Evolutionary conservation across 53 echinoderm and acorn worm genomes (phyloP).

Genomic region (Henricia sp.): DNA sequence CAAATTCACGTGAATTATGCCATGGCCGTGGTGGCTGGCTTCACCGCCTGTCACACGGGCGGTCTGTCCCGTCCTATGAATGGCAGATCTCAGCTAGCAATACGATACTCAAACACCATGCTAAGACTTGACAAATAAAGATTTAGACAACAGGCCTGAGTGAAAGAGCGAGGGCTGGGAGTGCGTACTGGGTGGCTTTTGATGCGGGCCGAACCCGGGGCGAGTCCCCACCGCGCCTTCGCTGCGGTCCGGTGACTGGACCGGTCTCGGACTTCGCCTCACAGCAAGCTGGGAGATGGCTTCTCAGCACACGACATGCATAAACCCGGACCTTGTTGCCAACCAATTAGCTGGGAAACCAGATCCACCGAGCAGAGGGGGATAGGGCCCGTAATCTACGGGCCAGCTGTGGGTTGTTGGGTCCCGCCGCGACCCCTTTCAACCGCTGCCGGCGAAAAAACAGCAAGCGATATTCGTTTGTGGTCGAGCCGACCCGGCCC

Average conservation of each 20-base stretch:
- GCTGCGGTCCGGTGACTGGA: slow-evolving; percentile 22
- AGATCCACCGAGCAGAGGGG: slow-evolving; percentile 31
- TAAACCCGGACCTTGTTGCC: slow-evolving; percentile 46
- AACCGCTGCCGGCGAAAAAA: slow-evolving; percentile 54
- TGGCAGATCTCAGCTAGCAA: slow-evolving; percentile 33
- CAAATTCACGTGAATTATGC: background rate
- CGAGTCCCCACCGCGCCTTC: slow-evolving; percentile 36
- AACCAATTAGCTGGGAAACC: slow-evolving; percentile 57
- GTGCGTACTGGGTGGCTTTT: slow-evolving; percentile 30
- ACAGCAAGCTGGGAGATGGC: background rate
- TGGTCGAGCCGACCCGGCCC: slow-evolving; percentile 53
- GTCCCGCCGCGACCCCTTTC: slow-evolving; percentile 44
- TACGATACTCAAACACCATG: slow-evolving; percentile 36
- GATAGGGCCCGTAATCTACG: slow-evolving; percentile 54
- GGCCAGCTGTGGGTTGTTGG: slow-evolving; percentile 40
- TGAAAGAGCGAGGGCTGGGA: background rate
- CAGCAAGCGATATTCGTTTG: slow-evolving; percentile 59
- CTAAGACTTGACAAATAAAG: slow-evolving; percentile 75
- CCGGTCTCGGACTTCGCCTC: background rate
- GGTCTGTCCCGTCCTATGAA: slow-evolving; percentile 17
- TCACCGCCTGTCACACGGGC: slow-evolving; percentile 9
- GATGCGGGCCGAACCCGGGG: slow-evolving; percentile 63
- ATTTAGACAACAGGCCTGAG: too few species aligned
- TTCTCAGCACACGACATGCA: background rate
- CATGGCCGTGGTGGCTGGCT: background rate